phyloP scores from a whole-genome alignment of 2,888 invertebrate species.

The Melangyna quadrimaculata region DNA sequence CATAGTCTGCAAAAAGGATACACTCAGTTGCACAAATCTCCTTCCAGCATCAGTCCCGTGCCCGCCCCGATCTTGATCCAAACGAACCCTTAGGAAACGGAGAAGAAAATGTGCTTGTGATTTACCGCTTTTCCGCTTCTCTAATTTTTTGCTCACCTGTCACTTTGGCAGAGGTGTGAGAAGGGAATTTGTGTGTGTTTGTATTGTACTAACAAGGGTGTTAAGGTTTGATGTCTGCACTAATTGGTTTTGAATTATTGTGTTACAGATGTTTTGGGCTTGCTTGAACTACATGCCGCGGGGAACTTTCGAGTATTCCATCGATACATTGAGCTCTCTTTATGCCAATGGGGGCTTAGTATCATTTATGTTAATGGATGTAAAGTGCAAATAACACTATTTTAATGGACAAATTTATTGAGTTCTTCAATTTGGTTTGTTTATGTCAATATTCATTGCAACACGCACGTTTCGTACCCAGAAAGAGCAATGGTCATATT shows the following conservation, averaged over 20 bases:
- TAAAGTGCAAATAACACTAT: too few species aligned
- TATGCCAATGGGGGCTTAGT: neutral
- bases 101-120: slow-evolving; percentile 4
- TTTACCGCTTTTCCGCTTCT: slow-evolving; percentile 32
- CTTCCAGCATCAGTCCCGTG: neutral
- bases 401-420: too few species aligned
- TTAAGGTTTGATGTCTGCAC: slow-evolving; percentile 15
- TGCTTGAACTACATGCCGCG: neutral
- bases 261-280: slow-evolving; percentile 39
- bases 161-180: slow-evolving; percentile 6
- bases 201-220: neutral
- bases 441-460: too few species aligned
- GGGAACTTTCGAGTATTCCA: neutral
- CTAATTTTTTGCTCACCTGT: slow-evolving; percentile 59
- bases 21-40: neutral
- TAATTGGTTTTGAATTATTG: slow-evolving; percentile 64
- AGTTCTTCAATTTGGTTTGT: too few species aligned
- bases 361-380: neutral
- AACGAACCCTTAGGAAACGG: neutral
- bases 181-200: too few species aligned
- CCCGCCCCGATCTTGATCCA: neutral
- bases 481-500: too few species aligned
- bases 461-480: too few species aligned
- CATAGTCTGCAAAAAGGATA: slow-evolving; percentile 55
- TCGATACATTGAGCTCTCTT: neutral